phyloP scores from a whole-genome alignment of 2,113 vertebrate genomes.

The Labeo rohita region DNA sequence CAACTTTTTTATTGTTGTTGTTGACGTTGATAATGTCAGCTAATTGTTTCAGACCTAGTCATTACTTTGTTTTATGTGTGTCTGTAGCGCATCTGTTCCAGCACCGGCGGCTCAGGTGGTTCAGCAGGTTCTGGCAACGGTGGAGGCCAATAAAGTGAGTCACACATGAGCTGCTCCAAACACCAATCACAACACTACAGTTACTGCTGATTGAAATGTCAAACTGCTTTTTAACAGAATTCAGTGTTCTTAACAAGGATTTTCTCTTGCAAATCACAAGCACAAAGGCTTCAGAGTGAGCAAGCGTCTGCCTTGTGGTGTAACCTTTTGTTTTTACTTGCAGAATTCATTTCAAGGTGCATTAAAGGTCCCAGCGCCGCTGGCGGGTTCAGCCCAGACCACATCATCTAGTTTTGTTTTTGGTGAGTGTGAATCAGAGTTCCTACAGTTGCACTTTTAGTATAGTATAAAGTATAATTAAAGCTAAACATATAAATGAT shows the following conservation, averaged over 20 bases:
- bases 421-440: conserved; percentile 59
- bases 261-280: not conserved
- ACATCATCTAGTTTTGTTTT: conserved; percentile 67
- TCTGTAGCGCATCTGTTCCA: conserved; percentile 76
- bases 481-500: too few species aligned
- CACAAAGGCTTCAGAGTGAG: not conserved
- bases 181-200: not conserved
- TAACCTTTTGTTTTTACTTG: conserved; percentile 14
- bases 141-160: conserved; percentile 78
- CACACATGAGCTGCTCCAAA: not conserved
- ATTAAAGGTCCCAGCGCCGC: conserved; percentile 55
- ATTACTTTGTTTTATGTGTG: not conserved
- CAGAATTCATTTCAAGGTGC: conserved; percentile 66
- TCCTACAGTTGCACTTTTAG: not conserved
- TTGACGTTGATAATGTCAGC: too few species aligned
- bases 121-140: conserved; percentile 78
- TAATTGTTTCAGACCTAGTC: not conserved
- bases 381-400: conserved; percentile 52
- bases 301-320: too few species aligned
- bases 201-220: not conserved
- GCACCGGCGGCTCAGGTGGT: conserved; percentile 76
- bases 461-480: not conserved
- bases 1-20: too few species aligned
- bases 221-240: not conserved
- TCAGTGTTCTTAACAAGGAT: not conserved